These are phyloP conservation scores for Nymphalis c-album DNA, from an alignment of 2,888 invertebrate species.

Conservation along the genomic window DNA sequence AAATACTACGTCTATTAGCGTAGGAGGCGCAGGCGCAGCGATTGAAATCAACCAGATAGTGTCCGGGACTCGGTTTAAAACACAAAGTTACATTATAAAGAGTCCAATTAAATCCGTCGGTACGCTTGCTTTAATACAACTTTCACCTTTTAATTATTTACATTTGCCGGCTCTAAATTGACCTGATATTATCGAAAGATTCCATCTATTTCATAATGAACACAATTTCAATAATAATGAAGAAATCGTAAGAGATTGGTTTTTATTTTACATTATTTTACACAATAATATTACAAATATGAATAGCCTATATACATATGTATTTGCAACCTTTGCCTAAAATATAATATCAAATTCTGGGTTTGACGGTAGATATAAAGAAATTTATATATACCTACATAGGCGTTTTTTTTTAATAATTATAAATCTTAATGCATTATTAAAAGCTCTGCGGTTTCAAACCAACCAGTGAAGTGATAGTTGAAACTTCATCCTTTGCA, in stretches of 20 bases:
- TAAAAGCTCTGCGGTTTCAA: no score
- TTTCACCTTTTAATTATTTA: constrained; percentile 13
- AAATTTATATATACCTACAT: no score
- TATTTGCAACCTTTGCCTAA: no score
- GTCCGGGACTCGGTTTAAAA: not conserved
- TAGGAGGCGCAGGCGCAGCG: constrained; percentile 22
- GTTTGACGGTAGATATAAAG: no score
- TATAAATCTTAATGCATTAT: no score
- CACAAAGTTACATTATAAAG: constrained; percentile 9
- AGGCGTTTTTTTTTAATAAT: no score
- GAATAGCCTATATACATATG: no score
- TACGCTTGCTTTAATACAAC: not conserved
- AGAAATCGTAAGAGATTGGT: not conserved
- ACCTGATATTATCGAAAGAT: constrained; percentile 2
- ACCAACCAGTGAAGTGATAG: no score
- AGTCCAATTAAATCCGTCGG: constrained; percentile 7
- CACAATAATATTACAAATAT: not conserved
- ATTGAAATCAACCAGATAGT: constrained; percentile 8
- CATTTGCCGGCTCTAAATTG: not conserved
- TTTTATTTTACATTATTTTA: not conserved
- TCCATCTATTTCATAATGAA: constrained; percentile 6
- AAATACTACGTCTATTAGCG: constrained; percentile 33
- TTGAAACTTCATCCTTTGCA: no score
- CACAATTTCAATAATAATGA: not conserved
- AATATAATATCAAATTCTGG: no score